Evolutionary conservation across 2,797 vertebrate genomes (phyloP), one percentile per base, ranked within the genome.

Genomic region (Lithobates pipiens): DNA sequence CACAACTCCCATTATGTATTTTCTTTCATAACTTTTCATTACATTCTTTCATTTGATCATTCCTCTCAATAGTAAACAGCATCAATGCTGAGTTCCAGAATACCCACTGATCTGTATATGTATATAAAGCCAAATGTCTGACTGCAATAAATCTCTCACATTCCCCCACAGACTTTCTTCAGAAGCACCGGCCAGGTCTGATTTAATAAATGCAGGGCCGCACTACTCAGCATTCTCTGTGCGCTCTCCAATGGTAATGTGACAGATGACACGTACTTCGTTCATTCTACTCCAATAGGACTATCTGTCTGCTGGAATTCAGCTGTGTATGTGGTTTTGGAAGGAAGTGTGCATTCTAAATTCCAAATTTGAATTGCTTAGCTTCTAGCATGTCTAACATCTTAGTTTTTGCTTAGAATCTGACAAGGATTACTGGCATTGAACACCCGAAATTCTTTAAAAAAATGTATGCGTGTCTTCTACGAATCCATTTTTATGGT

Each of bases 141-240:
- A 25, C 68, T 81, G 79, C 70, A 74, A 34, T 46, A n/a, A 81
- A 61, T 71, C 80, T 74, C 44, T 83, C 29, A 46, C 68, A 85
- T 85, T 75, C 44, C 5, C 71, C 44, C 10, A 57, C 42, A 39
- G 71, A 21, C 84, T 54, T 23, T 39, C 70, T 65, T 74, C 76
- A 72, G n/a, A 76, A 67, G 54, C 27, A 76, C 50, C 32, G 46
- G 85, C 25, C 67, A 70, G 65, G 72, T 63, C 73, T 81, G 61
- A 65, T 29, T 63, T 34, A 85, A 72, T 79, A 36, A 25, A 78
- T 73, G 57, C 69, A 74, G 77, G 77, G 54, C 83, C 50, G 77
- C 76, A n/a, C 69, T 79, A 69, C 68, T 86, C 74, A 73, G 80
- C 80, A 77, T 86, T 86, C 80, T 78, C 42, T 36, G n/a, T n/a